Conservation (phyloP, 2,888 invertebrate species). For the Digitonthophagus gazella region DNA sequence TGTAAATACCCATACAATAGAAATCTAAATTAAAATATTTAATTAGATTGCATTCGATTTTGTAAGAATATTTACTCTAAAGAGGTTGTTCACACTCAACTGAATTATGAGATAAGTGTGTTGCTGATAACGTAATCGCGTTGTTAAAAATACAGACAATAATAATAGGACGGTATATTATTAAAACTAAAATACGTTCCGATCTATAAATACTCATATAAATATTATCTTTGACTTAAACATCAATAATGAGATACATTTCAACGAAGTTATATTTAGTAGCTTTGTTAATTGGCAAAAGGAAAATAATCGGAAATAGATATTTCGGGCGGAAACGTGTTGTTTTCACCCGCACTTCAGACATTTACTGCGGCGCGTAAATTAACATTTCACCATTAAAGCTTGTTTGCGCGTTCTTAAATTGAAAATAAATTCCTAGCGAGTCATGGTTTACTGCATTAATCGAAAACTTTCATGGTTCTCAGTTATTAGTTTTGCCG, state of each 20-base stretch:
- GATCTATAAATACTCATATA: no score
- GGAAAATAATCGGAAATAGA: not conserved
- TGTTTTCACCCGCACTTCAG: constrained; percentile 11
- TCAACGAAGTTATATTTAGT: not conserved
- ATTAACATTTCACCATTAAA: constrained; percentile 15
- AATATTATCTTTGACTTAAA: not conserved
- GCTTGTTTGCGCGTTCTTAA: constrained; percentile 12
- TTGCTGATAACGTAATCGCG: no score
- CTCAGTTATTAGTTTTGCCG: not conserved
- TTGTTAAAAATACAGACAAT: no score
- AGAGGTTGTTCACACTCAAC: no score
- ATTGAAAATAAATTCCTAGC: constrained; percentile 11
- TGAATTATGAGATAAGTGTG: no score
- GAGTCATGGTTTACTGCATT: not conserved
- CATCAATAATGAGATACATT: not conserved
- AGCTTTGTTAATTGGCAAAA: not conserved
- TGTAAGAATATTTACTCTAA: no score
- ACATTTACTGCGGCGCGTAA: constrained; percentile 13
- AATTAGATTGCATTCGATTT: no score
- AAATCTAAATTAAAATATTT: no score
- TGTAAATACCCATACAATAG: no score
- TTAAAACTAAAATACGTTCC: no score
- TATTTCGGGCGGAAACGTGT: constrained; percentile 1
- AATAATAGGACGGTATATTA: no score
- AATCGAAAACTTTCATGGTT: not conserved